Base-by-base conservation (phyloP, 2,888 invertebrate genomes). In the Polyommatus iphigenia region DNA sequence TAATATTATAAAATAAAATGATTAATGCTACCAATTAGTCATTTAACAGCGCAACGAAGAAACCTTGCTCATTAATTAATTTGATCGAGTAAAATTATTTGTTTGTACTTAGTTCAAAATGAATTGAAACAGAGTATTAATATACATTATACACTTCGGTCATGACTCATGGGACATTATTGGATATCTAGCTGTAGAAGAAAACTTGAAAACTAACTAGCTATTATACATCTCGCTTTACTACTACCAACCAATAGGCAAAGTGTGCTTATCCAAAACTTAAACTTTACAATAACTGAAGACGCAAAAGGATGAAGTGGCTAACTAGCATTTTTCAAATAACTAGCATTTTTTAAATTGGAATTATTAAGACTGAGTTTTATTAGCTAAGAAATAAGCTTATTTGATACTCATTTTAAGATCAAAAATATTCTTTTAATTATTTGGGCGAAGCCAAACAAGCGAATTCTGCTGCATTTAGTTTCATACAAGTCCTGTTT, bases 161-260 rank as follows among this genome's bases (percentile, higher is more conserved):
- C 13, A 62, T n/a, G n/a, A n/a, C n/a, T n/a, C n/a, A n/a, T 24
- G 24, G 62, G 24, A 24, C 62, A 62, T 20, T 62, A 62, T 24
- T 62, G 62, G 62, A 20, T 10, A 24, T 62, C 62, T 62, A 62
- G 62, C 62, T 62, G 62, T 62, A 24, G 62, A 24, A 13, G 62
- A 59, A 59, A 59, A 57, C 54, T 57, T 18, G 0, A 18, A 57
- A 57, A 59, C 20, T 20, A 20, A 59, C 8, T 59, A 59, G n/a
- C 20, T 20, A 20, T 8, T 59, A 20, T 59, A 59, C 7, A 62
- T 10, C 24, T 62, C 20, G 7, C 5, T 20, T n/a, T 62, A 24
- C 62, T 20, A 1, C 8, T 62, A 62, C 3, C 59, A 20, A 59
- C 20, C 59, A 20, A 20, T n/a, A 20, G 8, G 2, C 7, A 59